phyloP scores from a whole-genome alignment of 2,888 invertebrate genomes.

The Siphonodentalium dalli region DNA sequence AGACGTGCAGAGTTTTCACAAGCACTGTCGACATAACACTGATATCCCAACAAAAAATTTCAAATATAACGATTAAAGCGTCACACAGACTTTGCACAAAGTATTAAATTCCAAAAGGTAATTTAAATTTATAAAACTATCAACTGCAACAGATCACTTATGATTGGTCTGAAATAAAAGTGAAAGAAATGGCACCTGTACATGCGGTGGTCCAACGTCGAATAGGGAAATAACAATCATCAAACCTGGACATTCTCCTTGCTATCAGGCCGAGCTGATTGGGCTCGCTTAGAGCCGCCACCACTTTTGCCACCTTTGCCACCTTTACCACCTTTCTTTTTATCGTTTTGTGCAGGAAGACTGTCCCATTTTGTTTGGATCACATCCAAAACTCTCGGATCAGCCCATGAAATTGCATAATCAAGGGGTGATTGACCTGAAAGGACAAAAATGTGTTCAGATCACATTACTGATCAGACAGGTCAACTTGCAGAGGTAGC shows the following conservation, averaged over 20 bases:
- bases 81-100: no score
- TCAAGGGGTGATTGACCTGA: slow-evolving; percentile 61
- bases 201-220: not conserved
- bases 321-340: slow-evolving; percentile 43
- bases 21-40: no score
- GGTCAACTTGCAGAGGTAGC: not conserved
- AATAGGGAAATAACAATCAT: not conserved
- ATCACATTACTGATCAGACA: not conserved
- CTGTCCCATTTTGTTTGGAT: slow-evolving; percentile 61
- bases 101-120: no score
- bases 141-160: no score
- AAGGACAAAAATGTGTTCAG: not conserved
- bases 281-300: slow-evolving; percentile 34
- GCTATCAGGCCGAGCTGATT: slow-evolving; percentile 37
- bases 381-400: slow-evolving; percentile 56
- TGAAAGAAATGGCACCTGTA: no score
- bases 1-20: no score
- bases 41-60: no score
- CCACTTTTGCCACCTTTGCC: slow-evolving; percentile 40
- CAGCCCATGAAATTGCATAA: slow-evolving; percentile 59
- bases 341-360: slow-evolving; percentile 53
- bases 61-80: no score
- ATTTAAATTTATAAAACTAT: no score
- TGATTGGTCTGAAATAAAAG: no score
- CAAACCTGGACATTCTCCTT: no score